Evolutionary conservation across 2,888 invertebrate species (phyloP), one percentile per base, ranked within the genome.

Genomic region (Piscicola geometra): DNA sequence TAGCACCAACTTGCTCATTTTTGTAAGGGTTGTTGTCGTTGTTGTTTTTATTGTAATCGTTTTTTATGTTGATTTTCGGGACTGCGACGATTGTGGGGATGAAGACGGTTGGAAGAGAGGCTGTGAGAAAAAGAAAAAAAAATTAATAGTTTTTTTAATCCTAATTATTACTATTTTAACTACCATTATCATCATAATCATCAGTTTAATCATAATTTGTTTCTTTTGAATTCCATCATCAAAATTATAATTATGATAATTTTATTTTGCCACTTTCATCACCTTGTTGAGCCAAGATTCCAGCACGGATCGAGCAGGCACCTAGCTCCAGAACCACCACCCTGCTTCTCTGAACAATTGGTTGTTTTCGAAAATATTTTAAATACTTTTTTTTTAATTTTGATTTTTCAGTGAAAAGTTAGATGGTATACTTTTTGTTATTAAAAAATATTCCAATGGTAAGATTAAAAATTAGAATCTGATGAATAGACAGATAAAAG

Each of bases 241-340:
- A n/a, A n/a, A n/a, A n/a, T n/a, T n/a, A n/a, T n/a, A n/a, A n/a
- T n/a, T n/a, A n/a, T n/a, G n/a, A n/a, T n/a, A n/a, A n/a, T n/a
- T n/a, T n/a, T n/a, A n/a, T n/a, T n/a, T n/a, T n/a, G 21, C 36
- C 28, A 25, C 33, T 15, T 15, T 41, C 41, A 5, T 41, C 41
- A 41, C 41, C 41, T 41, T 41, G 9, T 41, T 41, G 41, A 25
- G 21, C n/a, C 15, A 73, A 36, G 1, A 88, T 83, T 21, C 89
- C 89, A 18, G 88, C 89, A 79, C 89, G 83, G 36, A 89, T 85
- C 1, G 88, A 88, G 79, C 86, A 86, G 73, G 88, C 88, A 18
- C 89, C 89, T 56, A 89, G 81, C 81, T 89, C 89, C 67, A 89
- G 84, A 28, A 89, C 83, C 1, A 88, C 79, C 5, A 88, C 86